These are phyloP conservation scores for Polymixis lichenea DNA, from an alignment of 2,888 invertebrate genomes.

Conservation along the genomic window DNA sequence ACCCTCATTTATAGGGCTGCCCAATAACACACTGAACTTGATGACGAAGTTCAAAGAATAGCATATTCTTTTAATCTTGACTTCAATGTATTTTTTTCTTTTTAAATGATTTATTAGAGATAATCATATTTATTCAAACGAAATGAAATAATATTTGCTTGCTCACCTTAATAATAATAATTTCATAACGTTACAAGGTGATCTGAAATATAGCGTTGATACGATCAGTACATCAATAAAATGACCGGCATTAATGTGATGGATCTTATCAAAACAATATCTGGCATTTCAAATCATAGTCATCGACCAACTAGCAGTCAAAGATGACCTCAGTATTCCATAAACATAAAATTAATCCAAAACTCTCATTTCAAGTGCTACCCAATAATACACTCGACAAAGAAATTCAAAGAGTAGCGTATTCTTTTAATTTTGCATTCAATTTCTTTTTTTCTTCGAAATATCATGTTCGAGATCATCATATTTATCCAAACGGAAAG, in stretches of 20 bases:
- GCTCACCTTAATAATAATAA: background rate
- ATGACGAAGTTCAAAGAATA: no score
- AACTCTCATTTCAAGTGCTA: background rate
- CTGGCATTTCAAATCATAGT: background rate
- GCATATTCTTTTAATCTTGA: no score
- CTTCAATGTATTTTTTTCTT: no score
- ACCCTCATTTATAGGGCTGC: no score
- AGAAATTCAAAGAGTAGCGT: constrained; percentile 14
- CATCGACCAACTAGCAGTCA: background rate
- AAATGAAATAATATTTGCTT: no score
- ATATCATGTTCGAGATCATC: constrained; percentile 15
- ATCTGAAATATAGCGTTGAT: background rate
- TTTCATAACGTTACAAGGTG: background rate
- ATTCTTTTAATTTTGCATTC: constrained; percentile 10
- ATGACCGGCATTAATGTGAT: background rate
- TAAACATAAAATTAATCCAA: background rate
- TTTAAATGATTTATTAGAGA: no score
- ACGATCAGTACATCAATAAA: background rate
- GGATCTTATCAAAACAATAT: background rate
- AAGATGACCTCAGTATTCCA: constrained; percentile 4
- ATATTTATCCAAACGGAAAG: constrained; percentile 20
- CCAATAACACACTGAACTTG: no score
- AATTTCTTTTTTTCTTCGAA: constrained; percentile 15
- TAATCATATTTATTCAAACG: no score
- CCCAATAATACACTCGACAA: constrained; percentile 4